Conservation (phyloP, 2,888 invertebrate species). For the Camponotus fellah region DNA sequence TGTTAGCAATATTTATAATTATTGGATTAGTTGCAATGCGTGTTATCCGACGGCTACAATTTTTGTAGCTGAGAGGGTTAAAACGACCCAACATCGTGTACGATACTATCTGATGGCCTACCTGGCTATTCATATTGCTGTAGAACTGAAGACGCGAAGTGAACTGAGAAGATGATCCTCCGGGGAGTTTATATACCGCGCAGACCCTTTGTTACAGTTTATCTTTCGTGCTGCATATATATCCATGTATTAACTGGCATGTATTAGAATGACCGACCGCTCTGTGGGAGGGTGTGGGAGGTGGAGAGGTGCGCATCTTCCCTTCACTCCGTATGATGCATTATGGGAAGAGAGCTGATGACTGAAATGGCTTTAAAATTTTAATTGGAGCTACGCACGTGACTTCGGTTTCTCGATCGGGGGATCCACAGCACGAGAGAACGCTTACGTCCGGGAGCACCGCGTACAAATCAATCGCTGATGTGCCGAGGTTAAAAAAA, state of each 20-base stretch:
- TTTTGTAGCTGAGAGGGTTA: constrained; percentile 17
- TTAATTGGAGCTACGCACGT: constrained; percentile 82
- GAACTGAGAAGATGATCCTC: constrained; percentile 82
- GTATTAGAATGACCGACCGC: constrained; percentile 76
- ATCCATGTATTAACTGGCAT: constrained; percentile 73
- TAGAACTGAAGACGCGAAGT: constrained; percentile 79
- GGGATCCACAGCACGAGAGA: constrained; percentile 14
- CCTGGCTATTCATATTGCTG: constrained; percentile 83
- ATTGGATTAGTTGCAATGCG: background rate
- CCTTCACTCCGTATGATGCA: constrained; percentile 81
- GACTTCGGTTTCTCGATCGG: constrained; percentile 62
- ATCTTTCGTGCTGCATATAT: constrained; percentile 77
- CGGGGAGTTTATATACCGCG: constrained; percentile 82
- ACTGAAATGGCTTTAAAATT: constrained; percentile 77
- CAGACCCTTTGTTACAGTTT: constrained; percentile 84
- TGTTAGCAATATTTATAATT: constrained; percentile 7
- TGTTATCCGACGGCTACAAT: background rate
- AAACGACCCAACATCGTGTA: constrained; percentile 24
- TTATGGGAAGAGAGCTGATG: constrained; percentile 76
- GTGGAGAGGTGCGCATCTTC: constrained; percentile 80
- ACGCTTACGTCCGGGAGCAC: constrained; percentile 1
- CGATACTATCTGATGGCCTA: constrained; percentile 68
- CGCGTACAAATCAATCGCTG: constrained; percentile 17
- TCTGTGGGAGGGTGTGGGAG: constrained; percentile 70
- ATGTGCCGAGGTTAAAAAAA: background rate